Conservation (phyloP, 2,888 invertebrate species). For the Drosophila robusta region DNA sequence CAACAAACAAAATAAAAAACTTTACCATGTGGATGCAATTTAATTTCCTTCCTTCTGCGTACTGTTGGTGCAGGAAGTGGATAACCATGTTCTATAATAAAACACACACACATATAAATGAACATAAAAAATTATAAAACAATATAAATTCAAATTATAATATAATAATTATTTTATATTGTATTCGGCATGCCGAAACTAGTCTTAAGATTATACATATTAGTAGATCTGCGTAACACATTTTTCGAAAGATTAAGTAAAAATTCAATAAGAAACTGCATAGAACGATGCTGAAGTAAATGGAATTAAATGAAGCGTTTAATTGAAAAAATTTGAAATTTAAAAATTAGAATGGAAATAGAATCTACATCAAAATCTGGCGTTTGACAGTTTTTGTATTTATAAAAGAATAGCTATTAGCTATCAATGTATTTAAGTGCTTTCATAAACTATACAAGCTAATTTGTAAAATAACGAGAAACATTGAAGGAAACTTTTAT, state of each 20-base stretch:
- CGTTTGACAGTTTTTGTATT: too few relatives aligned
- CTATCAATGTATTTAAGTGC: too few relatives aligned
- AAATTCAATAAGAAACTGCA: too few relatives aligned
- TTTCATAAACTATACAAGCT: too few relatives aligned
- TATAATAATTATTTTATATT: constrained; percentile 8
- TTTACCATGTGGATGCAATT: constrained; percentile 85
- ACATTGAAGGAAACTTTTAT: too few relatives aligned
- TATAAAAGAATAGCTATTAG: too few relatives aligned
- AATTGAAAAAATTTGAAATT: too few relatives aligned
- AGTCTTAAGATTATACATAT: neutral
- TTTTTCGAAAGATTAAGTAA: neutral
- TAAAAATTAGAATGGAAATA: too few relatives aligned
- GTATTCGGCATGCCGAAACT: constrained; percentile 28
- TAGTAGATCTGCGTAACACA: neutral
- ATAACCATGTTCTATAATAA: constrained; percentile 84
- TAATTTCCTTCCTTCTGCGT: constrained; percentile 85
- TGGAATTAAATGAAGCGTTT: too few relatives aligned
- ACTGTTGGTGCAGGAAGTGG: constrained; percentile 83
- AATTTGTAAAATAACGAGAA: too few relatives aligned
- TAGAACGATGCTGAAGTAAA: too few relatives aligned
- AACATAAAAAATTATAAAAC: constrained; percentile 27
- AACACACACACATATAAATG: constrained; percentile 62
- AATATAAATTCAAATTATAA: constrained; percentile 19
- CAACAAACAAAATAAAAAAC: constrained; percentile 64
- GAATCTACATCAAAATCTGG: too few relatives aligned